Evolutionary conservation across 1,140 invertebrate genomes (phyloP).

Genomic region (Drosophila triauraria): DNA sequence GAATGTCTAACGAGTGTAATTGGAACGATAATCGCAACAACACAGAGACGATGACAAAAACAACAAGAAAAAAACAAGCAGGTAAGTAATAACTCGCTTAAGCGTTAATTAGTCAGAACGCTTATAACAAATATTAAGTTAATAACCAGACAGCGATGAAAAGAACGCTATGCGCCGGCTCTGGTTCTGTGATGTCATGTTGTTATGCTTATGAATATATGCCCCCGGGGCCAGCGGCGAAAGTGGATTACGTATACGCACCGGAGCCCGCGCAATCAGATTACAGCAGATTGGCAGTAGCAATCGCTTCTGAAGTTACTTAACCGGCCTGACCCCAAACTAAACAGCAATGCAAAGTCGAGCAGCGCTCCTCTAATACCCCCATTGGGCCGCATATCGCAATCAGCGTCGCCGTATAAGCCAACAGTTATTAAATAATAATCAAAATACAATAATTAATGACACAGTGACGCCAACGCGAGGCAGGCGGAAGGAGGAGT

Average conservation of each 20-base stretch:
- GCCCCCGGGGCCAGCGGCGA: not conserved
- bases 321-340: slow-evolving; percentile 61
- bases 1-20: slow-evolving; percentile 73
- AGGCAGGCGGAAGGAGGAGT: slow-evolving; percentile 16
- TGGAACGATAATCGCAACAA: slow-evolving; percentile 46
- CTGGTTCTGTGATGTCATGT: slow-evolving; percentile 35
- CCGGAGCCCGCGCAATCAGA: slow-evolving; percentile 18
- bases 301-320: slow-evolving; percentile 31
- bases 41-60: slow-evolving; percentile 25
- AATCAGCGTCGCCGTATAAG: slow-evolving; percentile 47
- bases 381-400: slow-evolving; percentile 38
- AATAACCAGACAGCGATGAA: slow-evolving; percentile 24
- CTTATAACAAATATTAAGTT: slow-evolving; percentile 49
- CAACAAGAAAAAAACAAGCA: slow-evolving; percentile 1
- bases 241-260: slow-evolving; percentile 62
- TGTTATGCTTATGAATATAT: slow-evolving; percentile 5
- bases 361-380: slow-evolving; percentile 24
- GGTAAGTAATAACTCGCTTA: slow-evolving; percentile 20
- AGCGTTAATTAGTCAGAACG: slow-evolving; percentile 43
- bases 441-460: slow-evolving; percentile 80
- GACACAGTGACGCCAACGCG: slow-evolving; percentile 37
- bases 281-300: slow-evolving; percentile 37
- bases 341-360: slow-evolving; percentile 47
- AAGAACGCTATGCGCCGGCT: slow-evolving; percentile 19
- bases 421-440: slow-evolving; percentile 68